Base-by-base conservation (phyloP, 2,888 invertebrate genomes). In the Drosophila falleni region DNA sequence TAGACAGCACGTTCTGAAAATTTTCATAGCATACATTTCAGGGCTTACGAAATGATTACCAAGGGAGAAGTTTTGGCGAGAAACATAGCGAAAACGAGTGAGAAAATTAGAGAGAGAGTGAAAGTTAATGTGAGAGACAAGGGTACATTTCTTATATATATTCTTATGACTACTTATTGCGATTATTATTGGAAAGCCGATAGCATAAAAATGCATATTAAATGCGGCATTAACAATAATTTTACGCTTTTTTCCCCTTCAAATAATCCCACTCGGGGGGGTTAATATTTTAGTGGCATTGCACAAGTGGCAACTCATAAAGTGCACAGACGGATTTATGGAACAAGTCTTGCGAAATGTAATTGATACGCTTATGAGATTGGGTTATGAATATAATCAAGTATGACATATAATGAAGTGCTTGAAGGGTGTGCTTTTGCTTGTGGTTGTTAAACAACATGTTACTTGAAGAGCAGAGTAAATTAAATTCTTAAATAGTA, bases 1-100 rank as follows among this genome's bases (percentile, higher is more conserved):
- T 66, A 49, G 47, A 64, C 81, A 50, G 63, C 66, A 64, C 76
- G 70, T 70, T 72, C 31, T 67, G 60, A 60, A 56, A 49, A 69
- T 84, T 87, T 80, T 67, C 75, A 73, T 89, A 84, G 89, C 83
- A 81, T 78, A 80, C 89, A 80, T 89, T 71, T 56, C 35, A 35
- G 84, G 44, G 56, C 56, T 58, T 58, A 37, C 56, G 16, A 58
- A 58, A 47, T 58, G 56, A 58, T 46, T 47, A 16, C 58, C 54
- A 53, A 15, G 23, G 16, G 13, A 19, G 41, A 16, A 31, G 31
- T 19, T 41, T 41, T 8, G 19, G 61, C 9, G 16, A 51, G 16
- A 50, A 26, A n/a, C 26, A 39, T 19, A 11, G 41, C 13, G 19
- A 8, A 33, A 50, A 13, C 13, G 13, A 49, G 15, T 5, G 19